Evolutionary conservation across 2,888 invertebrate species (phyloP), one percentile per base, ranked within the genome.

Genomic region (Heteromyza rotundicornis): DNA sequence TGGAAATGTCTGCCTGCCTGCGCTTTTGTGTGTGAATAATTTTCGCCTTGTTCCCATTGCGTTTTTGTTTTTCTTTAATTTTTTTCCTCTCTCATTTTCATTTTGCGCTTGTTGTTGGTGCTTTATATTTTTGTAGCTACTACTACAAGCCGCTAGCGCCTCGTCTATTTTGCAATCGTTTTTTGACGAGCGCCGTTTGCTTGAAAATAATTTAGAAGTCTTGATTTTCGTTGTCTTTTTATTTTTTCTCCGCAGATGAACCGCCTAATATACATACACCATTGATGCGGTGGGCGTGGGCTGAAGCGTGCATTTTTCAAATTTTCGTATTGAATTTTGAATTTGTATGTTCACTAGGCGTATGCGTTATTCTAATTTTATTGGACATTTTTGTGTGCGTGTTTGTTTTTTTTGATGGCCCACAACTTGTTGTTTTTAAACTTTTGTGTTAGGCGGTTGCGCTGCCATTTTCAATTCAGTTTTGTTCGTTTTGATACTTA

Each of bases 11-110:
- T n/a, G n/a, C n/a, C n/a, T n/a, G n/a, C n/a, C n/a, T n/a, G 23
- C 52, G 23, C 8, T 51, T 10, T 27, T 5, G 2, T 16, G 27
- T 57, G 57, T 57, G 49, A 57, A 57, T 47, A 57, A 27, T 57
- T 47, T 57, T 57, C 32, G 57, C 57, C 57, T 57, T 57, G 57
- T 57, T 32, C 57, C 32, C 47, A 57, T 57, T 57, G 57, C 19
- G 57, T 27, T 55, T 17, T 19, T 55, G n/a, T 40, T 40, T 40
- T 55, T 20, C 10, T 50, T 23, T 23, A 50, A 17, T 40, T 55
- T 55, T 40, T 17, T 35, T 55, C 19, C n/a, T 19, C n/a, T n/a
- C n/a, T n/a, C n/a, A n/a, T n/a, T n/a, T n/a, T n/a, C n/a, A n/a
- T n/a, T n/a, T n/a, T n/a, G n/a, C n/a, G n/a, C n/a, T n/a, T n/a